Base-by-base conservation (phyloP, 2,888 invertebrate genomes). In the Spodoptera picta region DNA sequence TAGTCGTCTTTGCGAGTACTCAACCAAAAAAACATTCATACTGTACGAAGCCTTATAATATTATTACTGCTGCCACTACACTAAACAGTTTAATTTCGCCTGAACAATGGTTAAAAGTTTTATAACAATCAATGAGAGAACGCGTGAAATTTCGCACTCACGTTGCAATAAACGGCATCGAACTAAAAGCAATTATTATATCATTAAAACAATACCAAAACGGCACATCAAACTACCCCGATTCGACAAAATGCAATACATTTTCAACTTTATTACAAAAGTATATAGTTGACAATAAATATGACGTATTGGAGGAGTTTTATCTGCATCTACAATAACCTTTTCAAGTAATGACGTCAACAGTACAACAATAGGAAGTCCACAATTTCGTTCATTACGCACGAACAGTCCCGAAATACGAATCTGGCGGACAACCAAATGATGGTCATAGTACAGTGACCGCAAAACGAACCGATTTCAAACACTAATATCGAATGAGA, bases 381-480 rank as follows among this genome's bases (percentile, higher is more conserved):
- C 65, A 65, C 54, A 57, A 51, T 72, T 75, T 56, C 62, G 69
- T 63, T 69, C 72, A 69, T 75, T 75, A 72, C 67, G 69, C 74
- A 75, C 72, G 69, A 60, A 70, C 61, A 3, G 49, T 64, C 49
- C 68, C 60, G 45, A 74, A 72, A 69, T 69, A 68, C 53, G 60
- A 31, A 57, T 57, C 54, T 76, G 69, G 68, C 63, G 48, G 23
- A 19, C 23, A 3, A 69, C 73, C 67, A 76, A 76, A 71, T 69
- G 52, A 46, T 67, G 56, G 46, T 41, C 11, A 47, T 43, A 31
- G 31, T 48, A 12, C 43, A 42, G 45, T 12, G 52, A 50, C 62
- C 63, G 57, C 63, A 64, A 56, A 65, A 68, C 55, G 47, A 59
- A 11, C 53, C 23, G 50, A 55, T 63, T 60, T 48, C 62, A 56